phyloP scores from a whole-genome alignment of 2,113 vertebrate species.

The Ellobius talpinus region DNA sequence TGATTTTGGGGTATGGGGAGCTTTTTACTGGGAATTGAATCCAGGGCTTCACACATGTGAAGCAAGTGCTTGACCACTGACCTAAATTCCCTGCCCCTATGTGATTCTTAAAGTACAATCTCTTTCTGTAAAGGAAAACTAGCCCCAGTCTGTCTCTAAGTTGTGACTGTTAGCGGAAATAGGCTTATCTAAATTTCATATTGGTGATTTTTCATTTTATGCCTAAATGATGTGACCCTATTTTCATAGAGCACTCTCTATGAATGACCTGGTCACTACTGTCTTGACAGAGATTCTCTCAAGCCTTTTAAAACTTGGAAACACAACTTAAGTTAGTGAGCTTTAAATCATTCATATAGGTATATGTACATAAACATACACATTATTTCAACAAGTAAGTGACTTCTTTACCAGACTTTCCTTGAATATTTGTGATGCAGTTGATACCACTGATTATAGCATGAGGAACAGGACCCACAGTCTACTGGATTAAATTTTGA shows the following conservation, averaged over 20 bases:
- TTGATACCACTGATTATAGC: constrained; percentile 17
- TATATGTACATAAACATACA: background rate
- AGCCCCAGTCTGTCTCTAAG: background rate
- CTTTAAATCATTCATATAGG: constrained; percentile 22
- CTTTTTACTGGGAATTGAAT: background rate
- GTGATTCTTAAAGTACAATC: background rate
- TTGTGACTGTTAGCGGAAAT: constrained; percentile 36
- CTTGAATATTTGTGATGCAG: constrained; percentile 13
- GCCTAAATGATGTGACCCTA: background rate
- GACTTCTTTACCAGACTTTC: constrained; percentile 2
- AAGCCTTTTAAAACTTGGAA: constrained; percentile 48
- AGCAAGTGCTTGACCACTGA: background rate
- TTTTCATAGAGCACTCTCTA: constrained; percentile 51
- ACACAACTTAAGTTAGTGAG: constrained; percentile 19
- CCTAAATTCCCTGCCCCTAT: background rate
- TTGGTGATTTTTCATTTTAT: constrained; percentile 47
- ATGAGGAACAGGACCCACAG: background rate
- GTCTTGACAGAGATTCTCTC: constrained; percentile 4
- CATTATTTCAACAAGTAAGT: background rate
- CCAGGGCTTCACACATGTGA: background rate
- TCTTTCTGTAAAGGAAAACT: background rate
- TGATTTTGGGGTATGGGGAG: background rate
- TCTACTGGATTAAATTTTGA: constrained; percentile 56
- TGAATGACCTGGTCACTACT: constrained; percentile 19
- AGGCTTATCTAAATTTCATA: constrained; percentile 47